phyloP scores from a whole-genome alignment of 2,888 invertebrate species.

The Sinelater perroti region DNA sequence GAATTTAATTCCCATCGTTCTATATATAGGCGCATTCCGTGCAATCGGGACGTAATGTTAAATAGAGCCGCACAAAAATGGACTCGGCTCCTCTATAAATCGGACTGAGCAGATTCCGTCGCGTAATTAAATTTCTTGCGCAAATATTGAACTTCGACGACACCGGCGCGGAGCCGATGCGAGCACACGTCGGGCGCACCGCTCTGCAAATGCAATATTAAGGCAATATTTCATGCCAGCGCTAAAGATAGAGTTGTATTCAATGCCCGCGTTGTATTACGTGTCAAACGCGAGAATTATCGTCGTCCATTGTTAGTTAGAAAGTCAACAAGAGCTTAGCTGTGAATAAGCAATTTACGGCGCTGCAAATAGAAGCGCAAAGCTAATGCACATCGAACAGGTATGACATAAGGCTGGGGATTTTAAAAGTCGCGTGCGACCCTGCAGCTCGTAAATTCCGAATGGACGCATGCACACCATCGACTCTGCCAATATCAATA shows the following conservation, averaged over 20 bases:
- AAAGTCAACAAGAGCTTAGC: slow-evolving; percentile 12
- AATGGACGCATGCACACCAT: too few relatives aligned
- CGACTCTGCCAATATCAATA: too few relatives aligned
- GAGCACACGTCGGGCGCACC: slow-evolving; percentile 9
- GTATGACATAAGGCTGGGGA: background rate
- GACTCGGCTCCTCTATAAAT: slow-evolving; percentile 1
- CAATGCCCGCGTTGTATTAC: slow-evolving; percentile 16
- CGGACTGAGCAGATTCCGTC: background rate
- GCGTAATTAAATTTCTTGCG: slow-evolving; percentile 16
- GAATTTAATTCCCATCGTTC: slow-evolving; percentile 16
- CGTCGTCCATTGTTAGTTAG: slow-evolving; percentile 14
- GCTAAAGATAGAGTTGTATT: slow-evolving; percentile 22
- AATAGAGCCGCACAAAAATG: slow-evolving; percentile 1
- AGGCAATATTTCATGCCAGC: slow-evolving; percentile 20
- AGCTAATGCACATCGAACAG: slow-evolving; percentile 4
- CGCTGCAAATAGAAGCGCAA: background rate
- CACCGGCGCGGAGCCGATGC: slow-evolving; percentile 9
- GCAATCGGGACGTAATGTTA: slow-evolving; percentile 11
- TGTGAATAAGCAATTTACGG: slow-evolving; percentile 16
- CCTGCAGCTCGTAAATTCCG: too few relatives aligned
- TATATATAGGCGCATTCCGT: background rate
- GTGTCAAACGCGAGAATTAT: slow-evolving; percentile 24
- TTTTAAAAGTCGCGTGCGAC: background rate
- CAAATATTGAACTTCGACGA: slow-evolving; percentile 19
- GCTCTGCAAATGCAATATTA: slow-evolving; percentile 19